These are phyloP conservation scores for Mus caroli DNA, from an alignment of 2,797 vertebrate genomes.

Conservation along the genomic window DNA sequence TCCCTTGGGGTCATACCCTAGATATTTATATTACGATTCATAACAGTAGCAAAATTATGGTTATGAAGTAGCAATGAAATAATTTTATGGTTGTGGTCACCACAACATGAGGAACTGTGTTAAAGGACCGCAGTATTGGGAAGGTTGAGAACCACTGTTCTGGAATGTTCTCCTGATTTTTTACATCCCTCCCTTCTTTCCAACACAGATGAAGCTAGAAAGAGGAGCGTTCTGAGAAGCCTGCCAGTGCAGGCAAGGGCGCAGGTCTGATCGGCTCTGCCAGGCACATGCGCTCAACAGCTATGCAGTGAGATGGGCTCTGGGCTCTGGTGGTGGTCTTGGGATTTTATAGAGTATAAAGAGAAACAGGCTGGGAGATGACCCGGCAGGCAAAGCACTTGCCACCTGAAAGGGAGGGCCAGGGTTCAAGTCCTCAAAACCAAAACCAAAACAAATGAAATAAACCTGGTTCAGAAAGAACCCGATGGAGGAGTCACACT, in stretches of 20 bases:
- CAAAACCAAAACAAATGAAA: accelerated
- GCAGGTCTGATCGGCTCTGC: not conserved
- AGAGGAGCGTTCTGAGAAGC: not conserved
- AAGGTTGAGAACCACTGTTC: not conserved
- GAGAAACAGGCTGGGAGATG: not conserved
- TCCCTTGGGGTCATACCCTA: not conserved
- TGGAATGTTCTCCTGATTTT: not conserved
- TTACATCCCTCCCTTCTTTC: not conserved
- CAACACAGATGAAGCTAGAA: not conserved
- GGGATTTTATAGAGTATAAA: not conserved
- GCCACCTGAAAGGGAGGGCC: not conserved
- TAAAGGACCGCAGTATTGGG: not conserved
- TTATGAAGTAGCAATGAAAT: not conserved
- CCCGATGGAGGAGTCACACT: not conserved
- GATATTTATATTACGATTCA: not conserved
- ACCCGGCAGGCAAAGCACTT: not conserved
- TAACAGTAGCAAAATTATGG: not conserved
- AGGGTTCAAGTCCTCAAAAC: not conserved
- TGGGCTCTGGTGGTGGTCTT: not conserved
- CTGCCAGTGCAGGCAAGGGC: not conserved
- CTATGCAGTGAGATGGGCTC: accelerated
- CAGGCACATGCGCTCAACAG: accelerated
- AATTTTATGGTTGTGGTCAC: not conserved
- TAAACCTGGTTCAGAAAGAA: not conserved
- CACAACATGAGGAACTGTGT: not conserved